Evolutionary conservation across 2,888 invertebrate genomes (phyloP).

Genomic region (Torymus auratus): DNA sequence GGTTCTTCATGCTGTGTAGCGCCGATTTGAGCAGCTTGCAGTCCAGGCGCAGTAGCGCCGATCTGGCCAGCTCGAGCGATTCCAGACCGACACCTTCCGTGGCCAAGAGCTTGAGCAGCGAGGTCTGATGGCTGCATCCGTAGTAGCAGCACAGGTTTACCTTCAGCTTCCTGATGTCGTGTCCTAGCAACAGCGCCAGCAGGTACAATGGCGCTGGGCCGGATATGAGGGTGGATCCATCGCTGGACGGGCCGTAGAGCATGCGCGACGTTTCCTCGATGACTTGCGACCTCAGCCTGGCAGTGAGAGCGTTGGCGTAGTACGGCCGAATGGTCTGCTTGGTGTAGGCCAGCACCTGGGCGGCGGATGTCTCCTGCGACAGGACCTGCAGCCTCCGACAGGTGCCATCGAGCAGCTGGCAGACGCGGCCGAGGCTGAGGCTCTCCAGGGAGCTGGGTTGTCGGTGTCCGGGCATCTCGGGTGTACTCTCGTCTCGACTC

Average conservation of each 20-base stretch:
- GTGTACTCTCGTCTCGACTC: conserved; percentile 19
- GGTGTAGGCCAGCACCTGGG: conserved; percentile 71
- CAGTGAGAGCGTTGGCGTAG: conserved; percentile 74
- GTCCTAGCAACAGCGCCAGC: conserved; percentile 73
- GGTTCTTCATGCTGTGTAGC: conserved; percentile 71
- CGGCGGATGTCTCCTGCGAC: conserved; percentile 74
- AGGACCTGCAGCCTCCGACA: conserved; percentile 74
- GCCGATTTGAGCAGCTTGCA: conserved; percentile 73
- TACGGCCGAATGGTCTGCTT: conserved; percentile 73
- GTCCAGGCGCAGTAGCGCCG: conserved; percentile 74
- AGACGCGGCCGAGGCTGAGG: conserved; percentile 74
- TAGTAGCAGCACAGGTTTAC: conserved; percentile 77
- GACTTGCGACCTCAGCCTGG: conserved; percentile 72
- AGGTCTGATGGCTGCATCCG: conserved; percentile 77
- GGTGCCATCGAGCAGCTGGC: conserved; percentile 73
- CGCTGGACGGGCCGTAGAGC: conserved; percentile 72
- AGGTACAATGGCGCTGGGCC: conserved; percentile 75
- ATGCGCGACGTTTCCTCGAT: conserved; percentile 74
- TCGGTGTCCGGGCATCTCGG: conserved; percentile 73
- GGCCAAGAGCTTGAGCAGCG: conserved; percentile 73
- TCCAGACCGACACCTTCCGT: conserved; percentile 74
- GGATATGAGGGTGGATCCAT: conserved; percentile 72
- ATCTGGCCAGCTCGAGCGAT: conserved; percentile 73
- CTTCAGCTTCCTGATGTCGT: conserved; percentile 73
- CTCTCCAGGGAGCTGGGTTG: conserved; percentile 74